Percentiles rank a stretch among this genome's conserved stretches.
These are phyloP conservation scores for Gymnothorax reevesii DNA, from an alignment of 2,797 vertebrate genomes.

Conservation along the genomic window DNA sequence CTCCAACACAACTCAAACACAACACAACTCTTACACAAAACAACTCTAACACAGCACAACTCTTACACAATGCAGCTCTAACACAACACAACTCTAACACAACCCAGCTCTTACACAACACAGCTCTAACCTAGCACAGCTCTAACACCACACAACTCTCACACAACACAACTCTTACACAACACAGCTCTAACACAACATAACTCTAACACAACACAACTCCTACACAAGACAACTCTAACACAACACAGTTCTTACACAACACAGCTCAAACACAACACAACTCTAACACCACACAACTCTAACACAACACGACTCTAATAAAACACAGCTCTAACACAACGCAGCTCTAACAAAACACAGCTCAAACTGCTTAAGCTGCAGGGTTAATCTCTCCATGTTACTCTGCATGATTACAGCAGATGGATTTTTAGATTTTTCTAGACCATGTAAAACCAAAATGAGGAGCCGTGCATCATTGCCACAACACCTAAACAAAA, in stretches of 20 bases:
- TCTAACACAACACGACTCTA: not conserved
- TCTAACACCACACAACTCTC: not conserved
- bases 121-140: no score
- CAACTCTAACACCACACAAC: not conserved
- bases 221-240: not conserved
- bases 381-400: no score
- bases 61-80: no score
- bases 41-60: not conserved
- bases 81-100: no score
- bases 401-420: not conserved
- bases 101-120: no score
- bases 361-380: not conserved
- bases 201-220: no score
- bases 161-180: not conserved
- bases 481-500: constrained; percentile 48
- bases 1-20: no score
- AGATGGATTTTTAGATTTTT: not conserved
- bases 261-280: no score
- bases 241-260: no score
- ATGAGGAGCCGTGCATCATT: constrained; percentile 58
- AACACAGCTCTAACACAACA: no score
- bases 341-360: not conserved
- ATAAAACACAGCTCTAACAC: no score
- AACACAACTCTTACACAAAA: no score
- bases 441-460: constrained; percentile 48